Base-by-base conservation (phyloP, 2,888 invertebrate species). In the Latheticus oryzae region DNA sequence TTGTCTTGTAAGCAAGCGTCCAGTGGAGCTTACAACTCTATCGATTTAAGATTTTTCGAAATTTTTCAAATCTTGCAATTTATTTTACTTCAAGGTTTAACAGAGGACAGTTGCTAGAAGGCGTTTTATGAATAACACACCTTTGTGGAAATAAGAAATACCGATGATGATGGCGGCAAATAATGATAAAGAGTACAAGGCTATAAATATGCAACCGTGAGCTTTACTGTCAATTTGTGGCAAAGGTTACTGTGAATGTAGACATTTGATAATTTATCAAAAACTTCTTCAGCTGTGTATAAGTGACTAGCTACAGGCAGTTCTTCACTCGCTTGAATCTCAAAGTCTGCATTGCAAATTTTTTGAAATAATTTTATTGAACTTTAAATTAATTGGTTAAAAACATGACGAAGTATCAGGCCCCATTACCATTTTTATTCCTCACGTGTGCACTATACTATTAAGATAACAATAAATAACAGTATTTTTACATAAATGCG, bases 381-480 rank as follows among this genome's bases (percentile, higher is more conserved):
- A 11, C 12, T 9, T 11, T 28, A 11, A 5, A 1, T n/a, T 3
- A n/a, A 26, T 26, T 26, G 26, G n/a, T 26, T 19, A 19, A 19
- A 5, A 7, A 3, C 26, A 24, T 17, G 9, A 32, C 17, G 19
- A 28, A 16, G 12, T 33, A 3, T 9, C 12, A 11, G 4, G 13
- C 38, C 13, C 19, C 40, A 56, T 56, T 45, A 45, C 30, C 30
- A 30, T 57, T 60, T 60, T 57, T 47, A 60, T 60, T 53, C 30
- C 11, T 53, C 30, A 53, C 60, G 60, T 60, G 60, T 38, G 24
- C 51, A 47, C 21, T 45, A 38, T 32, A 28, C 48, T 47, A 56
- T 60, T 56, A 60, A 60, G 60, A 60, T 60, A 60, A 57, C 53
- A 52, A 57, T 33, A 50, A 50, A 35, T 61, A 64, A 63, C 64